Percentiles rank a stretch among this genome's conserved stretches.
Evolutionary conservation across 2,888 invertebrate species (phyloP).

Genomic region (Malthinus flaveolus): DNA sequence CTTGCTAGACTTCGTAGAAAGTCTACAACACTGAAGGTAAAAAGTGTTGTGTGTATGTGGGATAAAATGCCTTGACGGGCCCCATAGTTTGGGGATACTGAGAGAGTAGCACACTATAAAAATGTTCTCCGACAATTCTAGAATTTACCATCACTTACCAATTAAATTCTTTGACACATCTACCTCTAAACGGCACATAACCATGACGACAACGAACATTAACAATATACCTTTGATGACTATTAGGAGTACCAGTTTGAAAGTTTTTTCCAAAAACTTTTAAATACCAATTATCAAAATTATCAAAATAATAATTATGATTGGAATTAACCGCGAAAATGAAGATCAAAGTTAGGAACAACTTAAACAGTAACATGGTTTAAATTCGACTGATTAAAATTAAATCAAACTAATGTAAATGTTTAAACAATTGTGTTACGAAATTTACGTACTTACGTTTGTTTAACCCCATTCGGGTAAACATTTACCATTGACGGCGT

Average conservation of each 20-base stretch:
- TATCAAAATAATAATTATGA: neutral
- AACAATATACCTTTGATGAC: conserved; percentile 2
- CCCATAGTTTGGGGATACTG: too few relatives aligned
- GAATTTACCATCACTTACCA: too few relatives aligned
- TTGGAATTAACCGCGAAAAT: neutral
- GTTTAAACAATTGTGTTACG: neutral
- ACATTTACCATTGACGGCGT: conserved; percentile 13
- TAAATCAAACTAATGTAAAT: too few relatives aligned
- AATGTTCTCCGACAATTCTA: too few relatives aligned
- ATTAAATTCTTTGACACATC: neutral
- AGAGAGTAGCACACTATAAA: too few relatives aligned
- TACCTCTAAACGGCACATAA: neutral
- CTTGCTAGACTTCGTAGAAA: too few relatives aligned
- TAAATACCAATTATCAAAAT: conserved; percentile 6
- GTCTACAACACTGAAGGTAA: too few relatives aligned
- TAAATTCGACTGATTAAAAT: too few relatives aligned
- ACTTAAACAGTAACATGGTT: neutral
- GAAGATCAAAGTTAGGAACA: neutral
- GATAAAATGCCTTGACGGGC: too few relatives aligned
- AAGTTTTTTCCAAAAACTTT: conserved; percentile 11
- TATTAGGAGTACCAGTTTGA: neutral
- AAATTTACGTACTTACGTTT: neutral
- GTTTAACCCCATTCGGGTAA: neutral
- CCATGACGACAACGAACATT: conserved; percentile 5
- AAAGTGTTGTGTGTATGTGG: too few relatives aligned